These are phyloP conservation scores for Epizoanthus ramosus DNA, from an alignment of 92 coral and sea anemone genomes.

Conservation along the genomic window DNA sequence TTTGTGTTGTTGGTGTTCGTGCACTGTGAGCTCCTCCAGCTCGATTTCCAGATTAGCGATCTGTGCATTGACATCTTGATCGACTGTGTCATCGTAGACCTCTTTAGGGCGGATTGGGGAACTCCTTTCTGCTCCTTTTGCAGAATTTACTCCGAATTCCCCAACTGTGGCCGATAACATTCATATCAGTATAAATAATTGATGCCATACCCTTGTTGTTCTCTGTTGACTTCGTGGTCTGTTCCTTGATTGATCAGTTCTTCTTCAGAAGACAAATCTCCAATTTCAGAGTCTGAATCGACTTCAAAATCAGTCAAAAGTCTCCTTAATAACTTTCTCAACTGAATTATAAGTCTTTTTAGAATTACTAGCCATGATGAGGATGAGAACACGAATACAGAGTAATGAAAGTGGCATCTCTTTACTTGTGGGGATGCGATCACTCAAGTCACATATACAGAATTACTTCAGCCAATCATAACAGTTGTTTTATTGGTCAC, in stretches of 20 bases:
- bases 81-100: not conserved
- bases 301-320: slow-evolving; percentile 8
- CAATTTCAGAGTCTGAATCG: slow-evolving; percentile 25
- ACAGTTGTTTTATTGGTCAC: slow-evolving; percentile 3
- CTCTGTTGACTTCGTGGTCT: slow-evolving; percentile 13
- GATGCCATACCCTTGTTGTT: slow-evolving; percentile 6
- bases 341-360: no score
- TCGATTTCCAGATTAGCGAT: slow-evolving; percentile 3
- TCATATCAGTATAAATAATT: not conserved
- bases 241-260: slow-evolving; percentile 7
- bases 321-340: no score
- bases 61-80: not conserved
- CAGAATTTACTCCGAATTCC: slow-evolving; percentile 22
- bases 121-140: slow-evolving; percentile 11
- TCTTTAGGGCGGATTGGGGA: not conserved
- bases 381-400: no score
- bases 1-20: not conserved
- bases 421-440: not conserved
- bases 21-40: not conserved
- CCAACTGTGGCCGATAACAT: not conserved
- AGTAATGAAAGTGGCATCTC: not conserved
- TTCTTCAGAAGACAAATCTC: slow-evolving; percentile 15
- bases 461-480: slow-evolving; percentile 8
- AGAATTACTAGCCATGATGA: no score
- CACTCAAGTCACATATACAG: not conserved